Evolutionary conservation across 2,797 vertebrate genomes (phyloP).

Genomic region (Sebastes melanostomus): DNA sequence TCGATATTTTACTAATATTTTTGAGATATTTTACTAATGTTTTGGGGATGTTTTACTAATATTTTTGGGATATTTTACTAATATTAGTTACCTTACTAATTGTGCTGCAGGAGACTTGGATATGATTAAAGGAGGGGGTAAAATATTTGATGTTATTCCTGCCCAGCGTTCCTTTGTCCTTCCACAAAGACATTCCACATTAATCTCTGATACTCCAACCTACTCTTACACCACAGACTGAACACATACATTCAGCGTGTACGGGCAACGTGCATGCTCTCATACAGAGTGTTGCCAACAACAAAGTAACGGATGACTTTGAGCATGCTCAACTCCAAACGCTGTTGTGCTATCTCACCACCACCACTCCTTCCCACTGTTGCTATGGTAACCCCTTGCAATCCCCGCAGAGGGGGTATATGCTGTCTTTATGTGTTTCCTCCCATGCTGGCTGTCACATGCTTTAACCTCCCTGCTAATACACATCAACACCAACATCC

Average conservation of each 20-base stretch:
- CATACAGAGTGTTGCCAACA: neutral
- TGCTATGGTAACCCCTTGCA: constrained; percentile 60
- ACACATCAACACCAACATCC: constrained; percentile 25
- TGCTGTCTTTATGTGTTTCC: constrained; percentile 33
- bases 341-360: constrained; percentile 29
- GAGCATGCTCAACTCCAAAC: constrained; percentile 12
- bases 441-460: constrained; percentile 26
- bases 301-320: constrained; percentile 38
- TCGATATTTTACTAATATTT: too few species aligned
- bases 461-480: constrained; percentile 25
- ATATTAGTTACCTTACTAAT: too few species aligned
- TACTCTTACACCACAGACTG: neutral
- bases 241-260: neutral
- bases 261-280: neutral
- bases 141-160: neutral
- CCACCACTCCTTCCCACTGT: constrained; percentile 28
- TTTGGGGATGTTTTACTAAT: too few species aligned
- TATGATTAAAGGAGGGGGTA: neutral
- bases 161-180: neutral
- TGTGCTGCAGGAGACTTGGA: neutral
- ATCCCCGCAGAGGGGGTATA: constrained; percentile 28
- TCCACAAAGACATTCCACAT: constrained; percentile 22
- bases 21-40: too few species aligned
- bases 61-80: too few species aligned
- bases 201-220: neutral